Percentiles rank a stretch among this genome's conserved stretches.
Conservation (phyloP, 2,888 invertebrate species). For the Pedicia rivosa region DNA sequence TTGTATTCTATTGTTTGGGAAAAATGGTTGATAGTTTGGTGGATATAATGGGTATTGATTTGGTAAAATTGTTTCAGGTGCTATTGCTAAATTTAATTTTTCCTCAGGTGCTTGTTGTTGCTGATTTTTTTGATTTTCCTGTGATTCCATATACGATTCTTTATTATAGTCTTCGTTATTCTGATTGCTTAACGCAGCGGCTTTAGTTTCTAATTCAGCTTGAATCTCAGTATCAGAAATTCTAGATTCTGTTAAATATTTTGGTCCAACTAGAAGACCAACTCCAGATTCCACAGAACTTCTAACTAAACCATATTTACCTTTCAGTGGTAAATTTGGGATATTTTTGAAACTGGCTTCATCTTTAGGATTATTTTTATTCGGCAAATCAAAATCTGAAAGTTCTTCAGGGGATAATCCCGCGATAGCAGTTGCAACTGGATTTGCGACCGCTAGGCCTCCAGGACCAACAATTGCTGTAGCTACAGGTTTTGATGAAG, state of each 20-base stretch:
- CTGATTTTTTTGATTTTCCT: no score
- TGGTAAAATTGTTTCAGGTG: conserved; percentile 1
- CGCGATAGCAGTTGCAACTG: conserved; percentile 58
- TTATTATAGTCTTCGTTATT: no score
- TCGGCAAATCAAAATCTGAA: conserved; percentile 24
- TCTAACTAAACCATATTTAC: conserved; percentile 8
- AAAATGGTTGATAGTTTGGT: neutral
- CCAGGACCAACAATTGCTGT: conserved; percentile 53
- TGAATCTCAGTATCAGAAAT: neutral
- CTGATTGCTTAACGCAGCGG: no score
- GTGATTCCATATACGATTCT: no score
- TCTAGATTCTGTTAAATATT: conserved; percentile 6
- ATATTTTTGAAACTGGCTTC: no score
- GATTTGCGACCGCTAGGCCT: conserved; percentile 52
- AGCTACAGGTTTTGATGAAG: conserved; percentile 52
- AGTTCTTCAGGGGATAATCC: conserved; percentile 37
- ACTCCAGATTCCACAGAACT: conserved; percentile 4
- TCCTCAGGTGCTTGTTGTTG: neutral
- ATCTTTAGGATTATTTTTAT: conserved; percentile 11
- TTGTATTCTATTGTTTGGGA: neutral
- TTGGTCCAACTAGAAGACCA: conserved; percentile 8
- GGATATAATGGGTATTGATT: conserved; percentile 2
- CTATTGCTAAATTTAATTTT: neutral
- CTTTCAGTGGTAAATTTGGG: conserved; percentile 2
- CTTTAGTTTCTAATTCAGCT: conserved; percentile 5